Percentiles rank a stretch among this genome's conserved stretches.
Evolutionary conservation across 2,113 vertebrate genomes (phyloP).

Genomic region (Probosciger aterrimus): DNA sequence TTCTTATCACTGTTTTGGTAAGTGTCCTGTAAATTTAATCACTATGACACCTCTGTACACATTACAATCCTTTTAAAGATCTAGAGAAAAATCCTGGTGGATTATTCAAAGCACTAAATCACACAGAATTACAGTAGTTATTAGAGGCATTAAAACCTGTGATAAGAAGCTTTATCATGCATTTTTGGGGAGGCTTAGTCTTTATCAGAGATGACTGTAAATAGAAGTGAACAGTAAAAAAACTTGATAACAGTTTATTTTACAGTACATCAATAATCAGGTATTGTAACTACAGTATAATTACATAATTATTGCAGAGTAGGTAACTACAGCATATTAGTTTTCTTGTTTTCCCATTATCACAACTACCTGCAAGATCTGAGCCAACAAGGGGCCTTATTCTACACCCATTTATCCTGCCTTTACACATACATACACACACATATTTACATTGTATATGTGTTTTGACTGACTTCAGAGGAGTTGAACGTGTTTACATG

Average conservation of each 20-base stretch:
- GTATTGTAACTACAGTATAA: constrained; percentile 56
- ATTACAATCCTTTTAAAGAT: constrained; percentile 70
- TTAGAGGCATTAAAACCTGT: constrained; percentile 64
- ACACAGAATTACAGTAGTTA: constrained; percentile 66
- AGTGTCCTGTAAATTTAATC: constrained; percentile 62
- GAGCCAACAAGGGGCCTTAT: neutral
- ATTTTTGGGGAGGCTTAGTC: constrained; percentile 53
- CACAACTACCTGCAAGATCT: neutral
- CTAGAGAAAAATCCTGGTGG: constrained; percentile 69
- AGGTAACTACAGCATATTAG: constrained; percentile 5
- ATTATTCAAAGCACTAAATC: constrained; percentile 69
- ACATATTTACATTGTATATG: neutral
- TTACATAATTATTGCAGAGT: constrained; percentile 15
- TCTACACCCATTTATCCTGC: neutral
- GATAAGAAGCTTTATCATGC: constrained; percentile 64
- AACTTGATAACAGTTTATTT: constrained; percentile 41
- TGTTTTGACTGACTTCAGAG: neutral
- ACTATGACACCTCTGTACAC: constrained; percentile 62
- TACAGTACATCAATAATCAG: constrained; percentile 50
- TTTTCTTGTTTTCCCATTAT: neutral
- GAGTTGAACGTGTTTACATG: neutral
- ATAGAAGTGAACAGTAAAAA: constrained; percentile 57
- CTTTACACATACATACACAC: neutral
- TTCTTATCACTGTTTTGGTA: constrained; percentile 63
- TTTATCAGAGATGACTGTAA: constrained; percentile 59